Percentiles rank a stretch among this genome's conserved stretches.
Evolutionary conservation across 2,888 invertebrate species (phyloP).

Genomic region (Nymphalis c-album): DNA sequence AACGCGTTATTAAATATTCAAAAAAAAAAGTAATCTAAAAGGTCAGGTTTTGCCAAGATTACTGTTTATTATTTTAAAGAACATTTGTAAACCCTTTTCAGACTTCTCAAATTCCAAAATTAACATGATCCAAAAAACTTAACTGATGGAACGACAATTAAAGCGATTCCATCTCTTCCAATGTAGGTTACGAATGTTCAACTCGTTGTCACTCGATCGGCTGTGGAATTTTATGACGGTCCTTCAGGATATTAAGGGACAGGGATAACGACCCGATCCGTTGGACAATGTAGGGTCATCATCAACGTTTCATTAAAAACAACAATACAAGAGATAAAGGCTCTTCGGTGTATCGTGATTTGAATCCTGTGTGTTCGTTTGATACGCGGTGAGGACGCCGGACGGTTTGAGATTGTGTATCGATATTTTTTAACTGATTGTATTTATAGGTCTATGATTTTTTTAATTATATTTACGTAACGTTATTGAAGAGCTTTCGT

Average conservation of each 20-base stretch:
- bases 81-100: too few species aligned
- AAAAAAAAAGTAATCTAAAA: too few species aligned
- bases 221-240: constrained; percentile 62
- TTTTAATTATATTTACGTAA: too few species aligned
- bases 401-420: too few species aligned
- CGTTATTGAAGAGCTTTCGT: too few species aligned
- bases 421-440: too few species aligned
- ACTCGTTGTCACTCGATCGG: constrained; percentile 57
- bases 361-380: constrained; percentile 27
- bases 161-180: constrained; percentile 19
- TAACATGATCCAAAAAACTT: too few species aligned
- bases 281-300: constrained; percentile 65
- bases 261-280: constrained; percentile 68
- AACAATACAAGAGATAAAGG: constrained; percentile 68
- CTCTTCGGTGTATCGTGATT: constrained; percentile 43
- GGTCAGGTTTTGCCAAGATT: too few species aligned
- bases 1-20: too few species aligned
- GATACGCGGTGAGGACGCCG: neutral
- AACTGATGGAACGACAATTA: neutral
- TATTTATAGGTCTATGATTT: too few species aligned
- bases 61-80: too few species aligned
- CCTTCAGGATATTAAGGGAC: constrained; percentile 64
- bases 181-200: constrained; percentile 35
- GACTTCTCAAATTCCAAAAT: too few species aligned
- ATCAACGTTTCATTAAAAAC: constrained; percentile 73